Evolutionary conservation across 2,888 invertebrate species (phyloP).

Genomic region (Thereva unica): DNA sequence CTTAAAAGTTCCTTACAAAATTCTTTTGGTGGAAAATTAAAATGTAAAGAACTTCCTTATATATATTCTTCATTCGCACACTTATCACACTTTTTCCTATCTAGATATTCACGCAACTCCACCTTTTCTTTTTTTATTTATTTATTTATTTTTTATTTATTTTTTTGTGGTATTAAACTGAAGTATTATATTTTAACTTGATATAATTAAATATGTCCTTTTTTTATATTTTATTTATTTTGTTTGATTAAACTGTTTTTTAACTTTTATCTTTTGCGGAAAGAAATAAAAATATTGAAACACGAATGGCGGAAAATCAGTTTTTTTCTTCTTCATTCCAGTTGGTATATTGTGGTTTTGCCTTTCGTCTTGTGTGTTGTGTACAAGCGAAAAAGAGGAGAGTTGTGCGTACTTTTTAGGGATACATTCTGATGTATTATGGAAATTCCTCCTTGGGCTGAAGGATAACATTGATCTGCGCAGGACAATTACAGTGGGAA

Average conservation of each 20-base stretch:
- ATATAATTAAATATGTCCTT: too few relatives aligned
- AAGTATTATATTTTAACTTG: too few relatives aligned
- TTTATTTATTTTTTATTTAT: too few relatives aligned
- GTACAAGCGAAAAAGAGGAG: slow-evolving; percentile 16
- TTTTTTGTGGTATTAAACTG: too few relatives aligned
- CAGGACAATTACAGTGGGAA: slow-evolving; percentile 11
- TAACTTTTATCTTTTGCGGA: slow-evolving; percentile 21
- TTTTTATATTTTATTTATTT: too few relatives aligned
- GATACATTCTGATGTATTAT: slow-evolving; percentile 17
- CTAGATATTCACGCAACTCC: slow-evolving; percentile 14
- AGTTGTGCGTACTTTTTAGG: slow-evolving; percentile 15
- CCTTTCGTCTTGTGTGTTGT: slow-evolving; percentile 2
- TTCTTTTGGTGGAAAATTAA: too few relatives aligned
- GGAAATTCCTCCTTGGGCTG: slow-evolving; percentile 16
- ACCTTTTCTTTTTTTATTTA: slow-evolving; percentile 12
- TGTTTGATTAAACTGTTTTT: too few relatives aligned
- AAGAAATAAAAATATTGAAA: slow-evolving; percentile 37
- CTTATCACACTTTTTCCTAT: slow-evolving; percentile 7
- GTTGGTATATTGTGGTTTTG: slow-evolving; percentile 12
- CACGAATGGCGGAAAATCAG: slow-evolving; percentile 40
- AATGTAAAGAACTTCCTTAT: too few relatives aligned
- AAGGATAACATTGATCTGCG: slow-evolving; percentile 1
- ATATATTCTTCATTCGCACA: not conserved
- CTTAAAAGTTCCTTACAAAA: too few relatives aligned
- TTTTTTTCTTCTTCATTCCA: slow-evolving; percentile 34